phyloP scores from a whole-genome alignment of 2,113 vertebrate genomes.

The Symphodus melops region DNA sequence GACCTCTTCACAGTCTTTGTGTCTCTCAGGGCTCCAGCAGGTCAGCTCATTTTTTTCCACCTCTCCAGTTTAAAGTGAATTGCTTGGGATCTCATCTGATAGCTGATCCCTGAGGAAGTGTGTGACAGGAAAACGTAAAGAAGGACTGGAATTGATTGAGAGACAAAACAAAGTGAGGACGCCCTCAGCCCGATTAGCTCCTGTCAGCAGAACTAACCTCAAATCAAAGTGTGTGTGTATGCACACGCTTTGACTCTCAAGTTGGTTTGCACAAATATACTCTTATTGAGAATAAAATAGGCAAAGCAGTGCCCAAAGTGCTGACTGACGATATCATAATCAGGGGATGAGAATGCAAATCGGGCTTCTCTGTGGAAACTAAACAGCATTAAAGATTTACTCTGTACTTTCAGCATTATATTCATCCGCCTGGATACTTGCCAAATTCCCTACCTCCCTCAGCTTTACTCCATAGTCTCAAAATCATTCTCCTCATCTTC shows the following conservation, averaged over 20 bases:
- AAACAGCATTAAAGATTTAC: conserved; percentile 72
- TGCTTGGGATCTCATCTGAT: conserved; percentile 49
- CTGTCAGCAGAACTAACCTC: conserved; percentile 44
- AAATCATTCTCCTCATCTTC: conserved; percentile 23
- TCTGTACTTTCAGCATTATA: conserved; percentile 64
- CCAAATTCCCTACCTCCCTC: conserved; percentile 31
- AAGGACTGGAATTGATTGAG: conserved; percentile 33
- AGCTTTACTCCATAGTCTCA: conserved; percentile 14
- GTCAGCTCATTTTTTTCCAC: conserved; percentile 15
- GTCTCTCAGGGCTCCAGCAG: conserved; percentile 3
- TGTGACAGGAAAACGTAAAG: conserved; percentile 34
- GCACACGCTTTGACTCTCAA: conserved; percentile 1
- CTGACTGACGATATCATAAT: conserved; percentile 72
- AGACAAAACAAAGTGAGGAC: conserved; percentile 23
- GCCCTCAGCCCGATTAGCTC: conserved; percentile 43
- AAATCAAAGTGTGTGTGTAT: conserved; percentile 18
- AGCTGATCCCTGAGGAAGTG: conserved; percentile 40
- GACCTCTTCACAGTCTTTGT: conserved; percentile 6
- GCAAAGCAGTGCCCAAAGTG: conserved; percentile 58
- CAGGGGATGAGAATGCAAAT: conserved; percentile 71
- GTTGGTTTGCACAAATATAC: conserved; percentile 45
- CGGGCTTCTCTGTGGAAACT: conserved; percentile 59
- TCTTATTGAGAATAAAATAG: conserved; percentile 62
- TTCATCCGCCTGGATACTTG: conserved; percentile 61
- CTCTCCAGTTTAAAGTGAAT: conserved; percentile 43